Base-by-base conservation (phyloP, 2,113 vertebrate genomes). In the Girardinichthys multiradiatus region DNA sequence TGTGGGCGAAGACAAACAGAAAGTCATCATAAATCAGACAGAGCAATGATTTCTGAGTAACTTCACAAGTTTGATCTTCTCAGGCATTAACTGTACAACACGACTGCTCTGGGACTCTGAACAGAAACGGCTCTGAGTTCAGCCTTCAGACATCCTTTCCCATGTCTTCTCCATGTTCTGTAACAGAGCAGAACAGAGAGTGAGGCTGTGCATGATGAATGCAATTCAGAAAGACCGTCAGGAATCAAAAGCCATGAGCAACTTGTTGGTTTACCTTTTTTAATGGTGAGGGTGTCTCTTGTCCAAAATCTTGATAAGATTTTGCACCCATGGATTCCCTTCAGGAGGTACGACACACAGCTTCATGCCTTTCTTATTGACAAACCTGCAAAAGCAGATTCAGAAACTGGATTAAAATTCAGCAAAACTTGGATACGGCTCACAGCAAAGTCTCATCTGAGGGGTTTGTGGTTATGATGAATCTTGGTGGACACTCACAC, bases 301-400 rank as follows among this genome's bases (percentile, higher is more conserved):
- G 0, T 87, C 33, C 84, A 91, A 0, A 1, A 75, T 63, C 24
- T 0, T 13, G 0, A 81, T 76, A 51, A 10, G 1, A 0, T 13
- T 2, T 15, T 3, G 35, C 63, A 90, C 91, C 85, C 88, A 89
- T 1, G 3, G 1, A 3, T n/a, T 33, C 0, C 27, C 10, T 0
- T 5, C 31, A 14, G 74, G 79, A 0, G 85, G 85, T 3, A 78
- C 62, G 7, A 78, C 58, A 12, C 91, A 92, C 61, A 92, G 62
- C 0, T 0, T 39, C 2, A 1, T 65, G n/a, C 62, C 73, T 0
- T 0, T 0, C 63, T 30, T 90, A 21, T 69, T 86, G 0, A 68
- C 2, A 29, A 92, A 75, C 21, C 91, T 91, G 73, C 19, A 39
- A 45, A 31, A 59, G 57, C 2, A 64, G 65, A 68, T 17, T 15